Evolutionary conservation across 2,888 invertebrate species (phyloP).

Genomic region (Phorcus lineatus): DNA sequence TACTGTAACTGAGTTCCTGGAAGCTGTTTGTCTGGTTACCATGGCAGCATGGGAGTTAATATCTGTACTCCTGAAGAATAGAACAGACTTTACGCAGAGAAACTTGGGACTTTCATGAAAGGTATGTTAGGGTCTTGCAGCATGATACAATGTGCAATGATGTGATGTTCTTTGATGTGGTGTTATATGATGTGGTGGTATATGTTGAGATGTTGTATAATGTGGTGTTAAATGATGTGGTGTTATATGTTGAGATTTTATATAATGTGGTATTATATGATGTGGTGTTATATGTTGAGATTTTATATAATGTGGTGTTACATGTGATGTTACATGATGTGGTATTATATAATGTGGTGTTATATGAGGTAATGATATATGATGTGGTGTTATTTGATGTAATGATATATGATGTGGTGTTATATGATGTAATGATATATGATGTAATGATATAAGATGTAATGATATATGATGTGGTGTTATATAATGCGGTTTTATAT

Average conservation of each 20-base stretch:
- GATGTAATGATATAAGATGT: too few relatives aligned
- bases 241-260: not conserved
- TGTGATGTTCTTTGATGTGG: too few relatives aligned
- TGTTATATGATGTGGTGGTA: not conserved
- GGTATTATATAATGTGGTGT: not conserved
- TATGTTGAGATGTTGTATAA: not conserved
- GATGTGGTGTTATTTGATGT: too few relatives aligned
- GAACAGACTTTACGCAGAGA: not conserved
- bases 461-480: not conserved
- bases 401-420: not conserved
- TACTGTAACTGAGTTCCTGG: constrained; percentile 80
- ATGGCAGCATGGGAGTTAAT: constrained; percentile 88
- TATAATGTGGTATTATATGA: not conserved
- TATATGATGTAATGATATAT: not conserved
- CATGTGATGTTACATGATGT: not conserved
- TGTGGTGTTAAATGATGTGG: not conserved
- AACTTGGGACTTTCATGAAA: not conserved
- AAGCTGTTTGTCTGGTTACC: constrained; percentile 84
- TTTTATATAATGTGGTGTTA: not conserved
- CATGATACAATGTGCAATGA: too few relatives aligned
- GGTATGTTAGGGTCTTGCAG: too few relatives aligned
- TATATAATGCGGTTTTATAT: not conserved
- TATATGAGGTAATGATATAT: too few relatives aligned
- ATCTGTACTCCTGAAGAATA: constrained; percentile 80
- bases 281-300: not conserved